phyloP scores from a whole-genome alignment of 2,113 vertebrate species.

The Phalacrocorax brasilianus region DNA sequence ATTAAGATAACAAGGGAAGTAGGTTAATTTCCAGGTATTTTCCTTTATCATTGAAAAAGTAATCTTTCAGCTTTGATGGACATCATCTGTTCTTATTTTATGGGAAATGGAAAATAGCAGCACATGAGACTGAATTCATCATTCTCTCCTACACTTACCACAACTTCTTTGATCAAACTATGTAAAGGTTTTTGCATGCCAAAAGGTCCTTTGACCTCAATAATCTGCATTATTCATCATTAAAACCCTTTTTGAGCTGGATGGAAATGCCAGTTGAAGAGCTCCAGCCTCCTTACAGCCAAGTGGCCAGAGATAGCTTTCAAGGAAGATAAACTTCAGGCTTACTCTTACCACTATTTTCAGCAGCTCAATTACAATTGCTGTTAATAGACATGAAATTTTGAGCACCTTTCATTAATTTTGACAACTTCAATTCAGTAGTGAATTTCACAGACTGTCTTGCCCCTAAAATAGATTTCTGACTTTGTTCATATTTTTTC shows the following conservation, averaged over 20 bases:
- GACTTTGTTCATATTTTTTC: neutral
- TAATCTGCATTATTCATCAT: neutral
- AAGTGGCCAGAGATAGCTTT: neutral
- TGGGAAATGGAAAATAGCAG: neutral
- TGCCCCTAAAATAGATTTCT: neutral
- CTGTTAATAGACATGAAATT: neutral
- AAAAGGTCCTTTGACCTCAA: neutral
- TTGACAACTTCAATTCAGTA: neutral
- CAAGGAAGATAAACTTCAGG: neutral
- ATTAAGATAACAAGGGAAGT: neutral
- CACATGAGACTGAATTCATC: neutral
- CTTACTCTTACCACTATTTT: neutral
- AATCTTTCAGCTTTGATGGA: neutral
- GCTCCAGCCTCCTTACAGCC: neutral
- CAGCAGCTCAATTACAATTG: neutral
- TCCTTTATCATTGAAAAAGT: neutral
- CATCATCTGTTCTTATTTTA: neutral
- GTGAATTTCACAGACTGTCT: neutral
- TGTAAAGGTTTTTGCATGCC: rapidly evolving
- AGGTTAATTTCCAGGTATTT: neutral
- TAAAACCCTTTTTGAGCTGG: neutral
- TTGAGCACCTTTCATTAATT: neutral
- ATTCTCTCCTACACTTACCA: neutral
- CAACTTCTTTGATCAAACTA: neutral
- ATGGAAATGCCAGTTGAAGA: neutral